These are phyloP conservation scores for Caenorhabditis plicata DNA, from an alignment of 2,888 invertebrate genomes.

Conservation along the genomic window DNA sequence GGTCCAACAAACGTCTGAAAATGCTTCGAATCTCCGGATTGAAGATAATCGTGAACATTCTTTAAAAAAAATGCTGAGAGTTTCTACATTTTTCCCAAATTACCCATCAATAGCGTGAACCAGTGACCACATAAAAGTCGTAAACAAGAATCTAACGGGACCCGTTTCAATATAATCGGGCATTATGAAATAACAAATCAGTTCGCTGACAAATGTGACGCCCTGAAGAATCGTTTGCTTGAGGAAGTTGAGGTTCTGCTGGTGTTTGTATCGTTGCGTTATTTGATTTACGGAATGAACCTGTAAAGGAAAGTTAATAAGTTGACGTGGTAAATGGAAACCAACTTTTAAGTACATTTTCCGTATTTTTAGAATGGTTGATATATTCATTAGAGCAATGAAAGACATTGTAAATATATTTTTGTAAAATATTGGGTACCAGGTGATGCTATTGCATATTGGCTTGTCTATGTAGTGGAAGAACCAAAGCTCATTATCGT, in stretches of 20 bases:
- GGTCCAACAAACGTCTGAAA: too few species aligned
- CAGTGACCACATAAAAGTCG: conserved; percentile 12
- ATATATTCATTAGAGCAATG: conserved; percentile 10
- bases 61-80: conserved; percentile 1
- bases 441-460: conserved; percentile 5
- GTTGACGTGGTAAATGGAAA: neutral
- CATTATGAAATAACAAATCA: conserved; percentile 10
- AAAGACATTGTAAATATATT: conserved; percentile 4
- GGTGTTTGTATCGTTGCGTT: conserved; percentile 4
- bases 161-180: conserved; percentile 3
- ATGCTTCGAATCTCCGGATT: too few species aligned
- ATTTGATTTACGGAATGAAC: neutral
- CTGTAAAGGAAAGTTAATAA: too few species aligned
- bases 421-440: conserved; percentile 19
- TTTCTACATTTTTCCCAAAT: neutral
- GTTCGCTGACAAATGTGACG: conserved; percentile 6
- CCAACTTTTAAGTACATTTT: conserved; percentile 5
- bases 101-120: conserved; percentile 19
- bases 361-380: conserved; percentile 14
- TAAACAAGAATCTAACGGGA: conserved; percentile 11
- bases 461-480: conserved; percentile 11
- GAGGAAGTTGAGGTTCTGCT: conserved; percentile 10
- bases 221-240: conserved; percentile 19
- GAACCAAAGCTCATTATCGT: conserved; percentile 6
- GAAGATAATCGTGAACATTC: conserved; percentile 10